These are phyloP conservation scores for Bimastos eiseni DNA, from an alignment of 2,888 invertebrate genomes.

Conservation along the genomic window DNA sequence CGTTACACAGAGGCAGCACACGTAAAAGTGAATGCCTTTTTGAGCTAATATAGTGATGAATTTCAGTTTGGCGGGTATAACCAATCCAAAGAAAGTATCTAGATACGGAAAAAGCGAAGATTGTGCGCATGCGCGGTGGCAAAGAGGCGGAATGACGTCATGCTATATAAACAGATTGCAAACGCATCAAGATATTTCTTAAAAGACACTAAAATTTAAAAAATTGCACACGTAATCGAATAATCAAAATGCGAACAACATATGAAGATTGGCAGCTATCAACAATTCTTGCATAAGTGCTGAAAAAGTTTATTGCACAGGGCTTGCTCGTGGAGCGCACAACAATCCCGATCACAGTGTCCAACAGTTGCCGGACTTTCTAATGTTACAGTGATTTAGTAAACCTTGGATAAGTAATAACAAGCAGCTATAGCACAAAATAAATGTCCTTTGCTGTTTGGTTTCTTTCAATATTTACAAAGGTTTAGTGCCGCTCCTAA, in stretches of 20 bases:
- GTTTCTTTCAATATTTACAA: not conserved
- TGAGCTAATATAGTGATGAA: not conserved
- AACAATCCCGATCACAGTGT: not conserved
- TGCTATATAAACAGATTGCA: slow-evolving; percentile 2
- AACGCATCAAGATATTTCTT: not conserved
- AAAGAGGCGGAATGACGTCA: not conserved
- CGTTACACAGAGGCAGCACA: too few relatives aligned
- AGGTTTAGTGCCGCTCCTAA: not conserved
- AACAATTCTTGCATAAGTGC: slow-evolving; percentile 24
- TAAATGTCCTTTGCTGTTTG: too few relatives aligned
- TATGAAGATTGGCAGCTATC: slow-evolving; percentile 18
- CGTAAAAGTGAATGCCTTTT: not conserved
- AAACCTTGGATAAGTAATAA: not conserved
- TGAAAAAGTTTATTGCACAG: slow-evolving; percentile 23
- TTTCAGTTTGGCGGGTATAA: not conserved
- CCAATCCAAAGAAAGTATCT: not conserved
- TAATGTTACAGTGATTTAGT: not conserved
- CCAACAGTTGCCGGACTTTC: not conserved
- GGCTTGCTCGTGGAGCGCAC: not conserved
- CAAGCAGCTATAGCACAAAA: not conserved
- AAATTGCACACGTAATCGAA: slow-evolving; percentile 15
- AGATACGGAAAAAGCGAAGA: not conserved
- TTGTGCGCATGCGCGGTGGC: not conserved
- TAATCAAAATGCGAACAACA: slow-evolving; percentile 17
- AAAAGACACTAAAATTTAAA: not conserved